Base-by-base conservation (phyloP, 37 sponge, comb jelly and placozoan species). In the Oscarella lobularis region DNA sequence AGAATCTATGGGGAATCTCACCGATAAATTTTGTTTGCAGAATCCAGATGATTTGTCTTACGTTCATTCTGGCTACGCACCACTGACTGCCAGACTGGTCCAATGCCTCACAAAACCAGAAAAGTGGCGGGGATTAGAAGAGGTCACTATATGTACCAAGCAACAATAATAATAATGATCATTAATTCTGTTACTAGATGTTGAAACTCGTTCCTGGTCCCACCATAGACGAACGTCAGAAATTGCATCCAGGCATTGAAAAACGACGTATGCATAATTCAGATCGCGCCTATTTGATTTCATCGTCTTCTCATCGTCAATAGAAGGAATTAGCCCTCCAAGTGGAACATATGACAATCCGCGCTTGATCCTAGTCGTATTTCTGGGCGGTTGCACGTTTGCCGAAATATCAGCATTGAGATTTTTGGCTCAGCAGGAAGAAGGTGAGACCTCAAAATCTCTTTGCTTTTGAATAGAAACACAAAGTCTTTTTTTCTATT, bases 41-140 rank as follows among this genome's bases (percentile, higher is more conserved):
- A 75, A 85, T 33, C 88, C 93, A 2, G 83, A 76, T 5, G 94
- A 93, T 74, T 85, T 83, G 2, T 80, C 92, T 38, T 98, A 94
- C 41, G 87, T 83, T 41, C 85, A 87, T 79, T 94, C 95, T 55
- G 99, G 99, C 14, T 98, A 98, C 81, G 95, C 99, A 74, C 99
- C 99, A 3, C 84, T 94, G 37, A 91, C 88, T 73, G 88, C 93
- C 36, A 41, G 95, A 35, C 76, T 98, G 33, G 80, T 87, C 20
- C 90, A 98, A 40, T 66, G 65, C 20, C 80, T 84, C n/a, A 71
- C 80, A 33, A 88, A 67, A 72, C 84, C 81, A 29, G 78, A 82
- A 40, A 86, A 84, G 36, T 81, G 74, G 66, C 54, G 31, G 0
- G 73, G 35, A 2, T 67, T 81, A 38, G 90, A 90, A 74, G 93